Conservation (phyloP, 37 sponge, comb jelly and placozoan genomes). For the Corticium candelabrum region DNA sequence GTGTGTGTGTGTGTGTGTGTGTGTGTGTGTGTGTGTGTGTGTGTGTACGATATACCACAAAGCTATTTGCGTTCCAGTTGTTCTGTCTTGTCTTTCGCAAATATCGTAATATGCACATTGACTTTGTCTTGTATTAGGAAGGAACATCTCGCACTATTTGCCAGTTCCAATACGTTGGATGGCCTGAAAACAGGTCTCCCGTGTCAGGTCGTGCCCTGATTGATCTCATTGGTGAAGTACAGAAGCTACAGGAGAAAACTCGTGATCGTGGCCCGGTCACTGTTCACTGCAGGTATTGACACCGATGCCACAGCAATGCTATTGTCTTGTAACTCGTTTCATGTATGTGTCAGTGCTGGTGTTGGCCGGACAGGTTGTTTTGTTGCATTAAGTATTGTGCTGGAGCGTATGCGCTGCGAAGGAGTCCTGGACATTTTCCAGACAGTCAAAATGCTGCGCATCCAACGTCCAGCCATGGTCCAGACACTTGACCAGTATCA, state of each 20-base stretch:
- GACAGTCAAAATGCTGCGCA: conserved; percentile 76
- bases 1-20: no score
- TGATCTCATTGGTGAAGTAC: conserved; percentile 66
- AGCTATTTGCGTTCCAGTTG: neutral
- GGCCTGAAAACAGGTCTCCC: conserved; percentile 76
- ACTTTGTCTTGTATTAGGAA: conserved; percentile 14
- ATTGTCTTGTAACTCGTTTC: neutral
- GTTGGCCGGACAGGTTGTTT: conserved; percentile 89
- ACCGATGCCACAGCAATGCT: neutral
- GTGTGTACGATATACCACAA: neutral
- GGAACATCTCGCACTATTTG: conserved; percentile 30
- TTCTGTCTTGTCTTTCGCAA: neutral
- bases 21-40: no score
- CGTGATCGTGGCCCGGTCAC: conserved; percentile 39
- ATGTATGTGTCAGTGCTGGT: conserved; percentile 58
- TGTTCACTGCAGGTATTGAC: conserved; percentile 65
- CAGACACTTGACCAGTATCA: conserved; percentile 82
- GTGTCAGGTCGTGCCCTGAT: conserved; percentile 45
- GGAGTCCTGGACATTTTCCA: conserved; percentile 84
- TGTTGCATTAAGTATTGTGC: conserved; percentile 57
- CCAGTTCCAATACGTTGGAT: conserved; percentile 74
- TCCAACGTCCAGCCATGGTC: conserved; percentile 93
- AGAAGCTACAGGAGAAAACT: conserved; percentile 52
- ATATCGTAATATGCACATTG: neutral
- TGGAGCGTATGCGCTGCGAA: conserved; percentile 70